phyloP scores from a whole-genome alignment of 1,140 invertebrate species.

The Condylostylus longicornis region DNA sequence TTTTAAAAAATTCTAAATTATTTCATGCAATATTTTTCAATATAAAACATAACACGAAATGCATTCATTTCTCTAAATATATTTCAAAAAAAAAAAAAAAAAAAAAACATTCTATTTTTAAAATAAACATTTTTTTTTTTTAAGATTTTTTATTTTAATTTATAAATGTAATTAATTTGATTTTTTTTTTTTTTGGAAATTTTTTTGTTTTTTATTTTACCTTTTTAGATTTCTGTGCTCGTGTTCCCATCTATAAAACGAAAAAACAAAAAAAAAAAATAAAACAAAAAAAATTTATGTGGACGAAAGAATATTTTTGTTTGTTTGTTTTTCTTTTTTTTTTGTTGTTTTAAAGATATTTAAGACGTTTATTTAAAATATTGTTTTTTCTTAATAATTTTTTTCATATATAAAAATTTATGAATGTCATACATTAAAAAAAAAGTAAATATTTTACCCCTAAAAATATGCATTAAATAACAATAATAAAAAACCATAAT shows the following conservation, averaged over 20 bases:
- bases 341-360: neutral
- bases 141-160: neutral
- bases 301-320: neutral
- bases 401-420: too few species aligned
- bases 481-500: too few species aligned
- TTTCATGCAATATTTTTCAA: too few species aligned
- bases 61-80: too few species aligned
- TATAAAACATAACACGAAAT: too few species aligned
- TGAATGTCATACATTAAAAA: too few species aligned
- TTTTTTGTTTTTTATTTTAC: slow-evolving; percentile 4
- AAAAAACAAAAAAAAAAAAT: neutral
- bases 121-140: neutral
- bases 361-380: neutral
- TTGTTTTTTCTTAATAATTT: neutral
- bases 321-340: neutral
- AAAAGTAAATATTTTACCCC: too few species aligned
- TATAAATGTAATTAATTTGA: neutral
- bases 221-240: slow-evolving; percentile 28
- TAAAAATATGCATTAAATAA: too few species aligned
- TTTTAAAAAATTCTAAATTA: too few species aligned
- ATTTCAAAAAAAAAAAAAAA: too few species aligned
- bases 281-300: neutral
- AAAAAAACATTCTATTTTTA: neutral
- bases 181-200: neutral
- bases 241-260: slow-evolving; percentile 26